phyloP scores from a whole-genome alignment of 2,888 invertebrate genomes.

The Actias luna region DNA sequence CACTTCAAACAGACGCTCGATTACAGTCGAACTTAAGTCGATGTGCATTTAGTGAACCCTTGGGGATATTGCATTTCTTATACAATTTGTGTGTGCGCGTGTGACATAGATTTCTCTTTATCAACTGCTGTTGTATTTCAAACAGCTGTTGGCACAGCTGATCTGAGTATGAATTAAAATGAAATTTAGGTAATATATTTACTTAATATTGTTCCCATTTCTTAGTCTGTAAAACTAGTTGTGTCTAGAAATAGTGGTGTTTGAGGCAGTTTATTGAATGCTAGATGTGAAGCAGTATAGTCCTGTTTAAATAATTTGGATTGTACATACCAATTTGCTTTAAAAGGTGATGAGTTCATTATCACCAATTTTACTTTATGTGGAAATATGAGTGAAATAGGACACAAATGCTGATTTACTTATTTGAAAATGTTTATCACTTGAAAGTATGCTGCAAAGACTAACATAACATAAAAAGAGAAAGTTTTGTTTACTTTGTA shows the following conservation, averaged over 20 bases:
- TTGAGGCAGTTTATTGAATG: conserved; percentile 22
- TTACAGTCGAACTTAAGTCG: conserved; percentile 43
- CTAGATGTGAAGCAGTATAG: conserved; percentile 37
- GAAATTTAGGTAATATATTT: conserved; percentile 71
- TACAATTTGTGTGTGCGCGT: conserved; percentile 46
- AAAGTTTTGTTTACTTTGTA: conserved; percentile 41
- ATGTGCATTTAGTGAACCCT: conserved; percentile 71
- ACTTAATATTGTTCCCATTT: conserved; percentile 27
- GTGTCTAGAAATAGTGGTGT: conserved; percentile 24
- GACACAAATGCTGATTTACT: not conserved
- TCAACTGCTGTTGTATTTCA: conserved; percentile 38
- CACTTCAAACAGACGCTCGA: conserved; percentile 55
- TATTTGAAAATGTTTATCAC: not conserved
- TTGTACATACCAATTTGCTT: conserved; percentile 8
- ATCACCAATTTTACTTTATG: not conserved
- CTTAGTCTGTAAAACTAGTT: conserved; percentile 31
- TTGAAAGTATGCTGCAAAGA: conserved; percentile 21
- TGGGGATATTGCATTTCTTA: conserved; percentile 57
- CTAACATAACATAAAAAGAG: conserved; percentile 31
- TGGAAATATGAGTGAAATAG: not conserved
- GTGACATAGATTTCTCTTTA: conserved; percentile 45
- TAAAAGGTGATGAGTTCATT: conserved; percentile 27
- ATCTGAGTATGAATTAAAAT: conserved; percentile 77
- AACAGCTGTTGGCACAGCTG: conserved; percentile 62
- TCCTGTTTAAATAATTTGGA: conserved; percentile 33